phyloP scores from a whole-genome alignment of 2,113 vertebrate species.

The Ictalurus furcatus region DNA sequence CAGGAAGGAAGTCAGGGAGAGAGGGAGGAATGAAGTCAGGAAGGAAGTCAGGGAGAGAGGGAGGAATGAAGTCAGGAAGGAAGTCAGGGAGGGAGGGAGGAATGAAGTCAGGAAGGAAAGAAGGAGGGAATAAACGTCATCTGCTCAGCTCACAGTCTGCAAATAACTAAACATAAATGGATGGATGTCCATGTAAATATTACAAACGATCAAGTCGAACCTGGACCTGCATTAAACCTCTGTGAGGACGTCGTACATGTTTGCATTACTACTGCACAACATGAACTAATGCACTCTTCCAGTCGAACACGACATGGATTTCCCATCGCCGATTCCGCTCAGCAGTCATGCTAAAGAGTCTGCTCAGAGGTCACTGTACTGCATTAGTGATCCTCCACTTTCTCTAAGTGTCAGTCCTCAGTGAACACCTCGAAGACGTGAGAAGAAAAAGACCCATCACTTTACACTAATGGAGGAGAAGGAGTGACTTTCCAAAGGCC shows the following conservation, averaged over 20 bases:
- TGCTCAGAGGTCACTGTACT: constrained; percentile 57
- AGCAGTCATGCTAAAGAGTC: constrained; percentile 55
- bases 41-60: neutral
- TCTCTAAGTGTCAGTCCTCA: constrained; percentile 48
- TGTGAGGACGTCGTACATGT: neutral
- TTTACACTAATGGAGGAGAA: constrained; percentile 45
- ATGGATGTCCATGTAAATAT: neutral
- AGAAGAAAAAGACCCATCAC: constrained; percentile 36
- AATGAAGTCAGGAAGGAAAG: neutral
- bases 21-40: neutral
- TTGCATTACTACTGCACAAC: neutral
- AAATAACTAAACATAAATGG: neutral
- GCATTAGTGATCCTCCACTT: constrained; percentile 56
- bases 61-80: neutral
- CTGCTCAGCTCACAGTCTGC: neutral
- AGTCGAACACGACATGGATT: constrained; percentile 64
- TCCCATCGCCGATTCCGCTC: constrained; percentile 61
- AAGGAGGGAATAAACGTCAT: neutral
- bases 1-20: neutral
- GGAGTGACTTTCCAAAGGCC: constrained; percentile 7
- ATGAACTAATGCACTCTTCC: neutral
- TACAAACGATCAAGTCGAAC: neutral
- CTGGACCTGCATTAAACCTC: neutral
- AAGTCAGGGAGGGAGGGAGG: neutral
- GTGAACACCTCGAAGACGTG: neutral